Percentiles rank a stretch among this genome's conserved stretches.
Evolutionary conservation across 2,888 invertebrate species (phyloP).

Genomic region (Drosophila rellima): DNA sequence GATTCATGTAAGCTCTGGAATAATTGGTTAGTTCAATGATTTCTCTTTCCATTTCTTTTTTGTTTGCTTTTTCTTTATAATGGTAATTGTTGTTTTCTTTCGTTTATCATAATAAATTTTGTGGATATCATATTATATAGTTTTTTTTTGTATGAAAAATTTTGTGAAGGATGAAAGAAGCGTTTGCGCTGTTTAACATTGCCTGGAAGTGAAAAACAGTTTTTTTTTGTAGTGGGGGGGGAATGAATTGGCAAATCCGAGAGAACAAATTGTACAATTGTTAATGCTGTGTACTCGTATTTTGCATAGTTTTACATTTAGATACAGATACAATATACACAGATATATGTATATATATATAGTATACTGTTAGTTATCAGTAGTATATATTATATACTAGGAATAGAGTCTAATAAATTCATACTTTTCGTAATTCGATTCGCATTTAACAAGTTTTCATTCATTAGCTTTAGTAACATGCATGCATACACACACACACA

Average conservation of each 20-base stretch:
- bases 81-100: slow-evolving; percentile 1
- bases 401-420: slow-evolving; percentile 79
- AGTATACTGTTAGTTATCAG: slow-evolving; percentile 33
- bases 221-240: not conserved
- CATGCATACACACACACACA: slow-evolving; percentile 29
- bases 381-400: slow-evolving; percentile 43
- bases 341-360: slow-evolving; percentile 5
- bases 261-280: slow-evolving; percentile 59
- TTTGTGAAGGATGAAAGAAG: slow-evolving; percentile 46
- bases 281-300: slow-evolving; percentile 17
- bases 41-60: not conserved
- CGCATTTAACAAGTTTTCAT: slow-evolving; percentile 37
- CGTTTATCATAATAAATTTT: slow-evolving; percentile 41
- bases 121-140: slow-evolving; percentile 10
- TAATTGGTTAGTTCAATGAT: slow-evolving; percentile 46
- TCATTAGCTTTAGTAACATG: slow-evolving; percentile 38
- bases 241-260: slow-evolving; percentile 36
- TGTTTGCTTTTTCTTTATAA: not conserved
- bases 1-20: slow-evolving; percentile 58
- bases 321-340: slow-evolving; percentile 18
- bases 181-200: slow-evolving; percentile 30
- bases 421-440: slow-evolving; percentile 76
- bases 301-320: slow-evolving; percentile 21
- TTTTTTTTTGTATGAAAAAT: slow-evolving; percentile 34
- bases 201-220: slow-evolving; percentile 28